Percentiles rank a stretch among this genome's conserved stretches.
phyloP scores from a whole-genome alignment of 1,140 invertebrate species.

The Cydia amplana region DNA sequence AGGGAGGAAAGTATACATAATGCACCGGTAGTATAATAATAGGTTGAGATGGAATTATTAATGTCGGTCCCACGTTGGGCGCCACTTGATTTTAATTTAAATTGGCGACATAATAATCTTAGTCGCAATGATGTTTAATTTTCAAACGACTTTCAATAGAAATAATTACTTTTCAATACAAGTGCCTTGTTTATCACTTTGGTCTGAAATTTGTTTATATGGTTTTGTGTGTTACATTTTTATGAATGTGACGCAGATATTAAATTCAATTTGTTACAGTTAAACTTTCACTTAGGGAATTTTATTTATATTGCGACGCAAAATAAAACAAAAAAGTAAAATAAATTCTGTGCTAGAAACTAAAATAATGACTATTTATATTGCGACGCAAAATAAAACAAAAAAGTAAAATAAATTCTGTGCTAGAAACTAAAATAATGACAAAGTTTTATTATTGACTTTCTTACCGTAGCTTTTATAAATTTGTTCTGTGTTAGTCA shows the following conservation, averaged over 20 bases:
- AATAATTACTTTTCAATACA: not conserved
- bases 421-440: not conserved
- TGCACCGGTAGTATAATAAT: conserved; percentile 46
- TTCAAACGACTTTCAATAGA: not conserved
- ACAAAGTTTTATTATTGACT: not conserved
- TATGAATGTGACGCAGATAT: no score
- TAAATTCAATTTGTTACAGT: no score
- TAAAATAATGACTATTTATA: not conserved
- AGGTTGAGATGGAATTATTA: conserved; percentile 49
- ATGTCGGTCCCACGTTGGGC: conserved; percentile 53
- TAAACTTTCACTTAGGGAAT: no score
- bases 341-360: not conserved
- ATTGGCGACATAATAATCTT: not conserved
- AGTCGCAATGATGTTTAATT: not conserved
- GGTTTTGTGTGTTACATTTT: no score
- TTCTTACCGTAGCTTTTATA: not conserved
- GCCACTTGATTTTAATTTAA: conserved; percentile 40
- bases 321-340: not conserved
- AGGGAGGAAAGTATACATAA: conserved; percentile 41
- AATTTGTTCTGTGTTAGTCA: conserved; percentile 19
- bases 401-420: not conserved
- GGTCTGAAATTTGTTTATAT: not conserved
- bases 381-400: no score
- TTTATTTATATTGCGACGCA: no score
- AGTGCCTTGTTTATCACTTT: no score